Evolutionary conservation across 1,140 invertebrate genomes (phyloP).

Genomic region (Papilio helenus): DNA sequence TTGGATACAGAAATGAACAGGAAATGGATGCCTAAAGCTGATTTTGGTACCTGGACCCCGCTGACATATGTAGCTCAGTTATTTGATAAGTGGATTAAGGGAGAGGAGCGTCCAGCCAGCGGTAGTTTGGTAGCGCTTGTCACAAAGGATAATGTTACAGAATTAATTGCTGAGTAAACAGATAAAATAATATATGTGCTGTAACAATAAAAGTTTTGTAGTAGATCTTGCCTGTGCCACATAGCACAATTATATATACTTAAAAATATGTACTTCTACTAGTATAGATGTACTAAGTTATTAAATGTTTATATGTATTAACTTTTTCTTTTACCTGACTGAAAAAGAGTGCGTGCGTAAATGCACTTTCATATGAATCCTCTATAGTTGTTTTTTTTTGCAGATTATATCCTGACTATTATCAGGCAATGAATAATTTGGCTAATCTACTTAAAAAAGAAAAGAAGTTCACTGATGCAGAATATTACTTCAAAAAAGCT

Average conservation of each 20-base stretch:
- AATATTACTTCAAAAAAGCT: slow-evolving; percentile 89
- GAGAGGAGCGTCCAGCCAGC: slow-evolving; percentile 89
- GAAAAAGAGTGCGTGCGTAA: too few species aligned
- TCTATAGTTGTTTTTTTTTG: slow-evolving; percentile 44
- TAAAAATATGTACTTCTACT: neutral
- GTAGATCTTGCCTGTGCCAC: neutral
- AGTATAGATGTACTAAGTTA: neutral
- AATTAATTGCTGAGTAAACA: slow-evolving; percentile 79
- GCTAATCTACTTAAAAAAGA: slow-evolving; percentile 95
- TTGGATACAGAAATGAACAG: slow-evolving; percentile 99
- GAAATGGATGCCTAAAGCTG: slow-evolving; percentile 99
- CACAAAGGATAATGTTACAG: slow-evolving; percentile 92
- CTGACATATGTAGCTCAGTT: slow-evolving; percentile 93
- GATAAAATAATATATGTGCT: neutral
- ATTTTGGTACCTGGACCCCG: slow-evolving; percentile 95
- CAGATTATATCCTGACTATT: slow-evolving; percentile 94
- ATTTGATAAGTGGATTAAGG: slow-evolving; percentile 92
- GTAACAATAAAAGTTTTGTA: neutral
- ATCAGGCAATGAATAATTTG: slow-evolving; percentile 98
- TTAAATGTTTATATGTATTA: too few species aligned
- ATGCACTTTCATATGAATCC: neutral
- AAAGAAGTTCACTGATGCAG: slow-evolving; percentile 88
- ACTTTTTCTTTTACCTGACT: too few species aligned
- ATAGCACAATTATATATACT: slow-evolving; percentile 25
- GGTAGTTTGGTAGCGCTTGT: slow-evolving; percentile 95